Base-by-base conservation (phyloP, 2,113 vertebrate species). In the Lota lota region DNA sequence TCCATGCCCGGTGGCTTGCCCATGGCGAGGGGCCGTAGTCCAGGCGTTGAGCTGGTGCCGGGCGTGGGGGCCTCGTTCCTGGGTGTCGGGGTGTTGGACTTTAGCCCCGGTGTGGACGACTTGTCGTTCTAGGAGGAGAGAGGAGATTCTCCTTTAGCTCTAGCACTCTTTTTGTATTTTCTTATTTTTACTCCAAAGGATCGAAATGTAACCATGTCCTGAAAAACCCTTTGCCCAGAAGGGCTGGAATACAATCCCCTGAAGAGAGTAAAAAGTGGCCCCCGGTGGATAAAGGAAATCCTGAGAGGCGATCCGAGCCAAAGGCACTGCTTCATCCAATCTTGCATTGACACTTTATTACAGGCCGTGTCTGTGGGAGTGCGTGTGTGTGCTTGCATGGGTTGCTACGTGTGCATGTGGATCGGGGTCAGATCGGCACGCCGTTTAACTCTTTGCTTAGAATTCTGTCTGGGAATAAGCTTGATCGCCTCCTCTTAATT, bases 61-160 rank as follows among this genome's bases (percentile, higher is more conserved):
- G 97, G 96, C 66, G 95, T 98, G 0, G 96, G 95, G 2, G 92
- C 95, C 0, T 99, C 97, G 0, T 95, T 98, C 67, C 97, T 90
- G 0, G 96, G 96, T 0, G 96, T 99, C 0, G 97, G 97, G 0
- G 97, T 98, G 89, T 96, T 98, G 17, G 97, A 98, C 81, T 99
- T 99, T 73, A 97, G 93, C 70, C 95, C 96, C 0, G 97, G 96
- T 0, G 96, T 98, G 1, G 94, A 98, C 0, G 97, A 97, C 78
- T 99, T 99, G 88, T 99, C 97, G 0, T 97, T 98, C 97, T 99
- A 82, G 18, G 77, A 74, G 28, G 59, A 81, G 21, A 80, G 22
- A 20, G 7, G 40, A 1, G 3, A 16, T 16, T 57, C 18, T 6
- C 65, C 36, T 76, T 85, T 69, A 40, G 68, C 16, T 51, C 60